Base-by-base conservation (phyloP, 2,888 invertebrate species). In the Caradrina kadenii region DNA sequence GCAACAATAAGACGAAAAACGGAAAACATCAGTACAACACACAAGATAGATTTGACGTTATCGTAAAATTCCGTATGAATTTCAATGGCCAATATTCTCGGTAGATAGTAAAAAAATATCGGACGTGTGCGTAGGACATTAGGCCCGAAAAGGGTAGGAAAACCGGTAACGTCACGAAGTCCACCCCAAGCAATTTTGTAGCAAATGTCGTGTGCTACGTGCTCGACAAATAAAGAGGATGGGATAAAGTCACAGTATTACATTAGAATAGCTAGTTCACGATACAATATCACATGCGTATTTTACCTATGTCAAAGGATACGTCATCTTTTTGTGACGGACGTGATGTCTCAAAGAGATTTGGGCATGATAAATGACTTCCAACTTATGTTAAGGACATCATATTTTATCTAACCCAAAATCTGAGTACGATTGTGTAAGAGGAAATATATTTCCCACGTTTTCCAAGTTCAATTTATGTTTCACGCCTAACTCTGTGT, bases 141-240 rank as follows among this genome's bases (percentile, higher is more conserved):
- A 93, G 90, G 86, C 88, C 84, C 89, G 88, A 91, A 91, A 91
- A 92, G 92, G 92, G 91, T 91, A 89, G 85, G 86, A 88, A 88
- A 89, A 86, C 81, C 79, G 86, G 88, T 84, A 89, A 86, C 90
- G 93, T 93, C 94, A 94, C 94, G 93, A 92, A 93, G 92, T 91
- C 91, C 89, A 91, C 94, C 92, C 90, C 87, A 93, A 93, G 95
- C 95, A 96, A 96, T 96, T 96, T 94, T 90, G 93, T 94, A 92
- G 93, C 95, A 94, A 95, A 95, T 95, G 95, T 95, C 95, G 93
- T 91, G 91, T 82, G 86, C 88, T 93, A 96, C 95, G 95, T 95
- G 95, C 93, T 91, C 87, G 88, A 93, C 94, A 93, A 93, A 94
- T 94, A 95, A 93, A 95, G 93, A 93, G 92, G 93, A 91, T 86